Evolutionary conservation across 2,797 vertebrate species (phyloP), one percentile per base, ranked within the genome.

Genomic region (Labroides dimidiatus): DNA sequence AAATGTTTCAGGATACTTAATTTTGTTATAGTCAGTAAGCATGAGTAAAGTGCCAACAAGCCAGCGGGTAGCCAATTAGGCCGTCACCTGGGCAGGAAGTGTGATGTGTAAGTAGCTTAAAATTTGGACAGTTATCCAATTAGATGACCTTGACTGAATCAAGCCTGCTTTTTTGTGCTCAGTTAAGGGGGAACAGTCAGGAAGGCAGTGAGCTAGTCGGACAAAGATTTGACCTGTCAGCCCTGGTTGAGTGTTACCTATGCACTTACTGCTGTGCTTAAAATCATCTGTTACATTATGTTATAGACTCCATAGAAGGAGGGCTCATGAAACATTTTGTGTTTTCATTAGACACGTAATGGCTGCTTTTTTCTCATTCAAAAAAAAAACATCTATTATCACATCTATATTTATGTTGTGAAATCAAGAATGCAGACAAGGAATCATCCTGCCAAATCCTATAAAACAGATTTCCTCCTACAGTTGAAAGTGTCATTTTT

Each of bases 401-500:
- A 33, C 30, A 33, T 33, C 30, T 33, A 8, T 33, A 8, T 33
- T 33, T 33, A 6, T 8, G 30, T 33, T 7, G 8, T 33, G 30
- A 27, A 27, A 6, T 27, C 24, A 27, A 27, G 24, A 27, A 27
- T 27, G 24, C 24, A 27, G 24, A 33, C 30, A 57, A 16, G 47
- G 50, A 61, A 67, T 6, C 53, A 37, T 1, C 21, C 37, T 37
- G 45, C 15, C 54, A 62, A 24, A 45, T 6, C 12, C 50, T 17
- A 24, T 59, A 20, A 76, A 66, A 50, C 10, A 21, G 3, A 30
- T 61, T 11, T 69, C 14, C 17, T 53, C 21, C 12, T 19, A 17
- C 23, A 68, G 15, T 37, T 71, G 30, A 75, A 72, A 47, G 53
- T 33, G 30, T 51, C 42, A 45, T 65, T 68, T 8, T 75, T 21